Percentiles rank a stretch among this genome's conserved stretches.
phyloP scores from a whole-genome alignment of 2,113 vertebrate genomes.

The Scomber colias region DNA sequence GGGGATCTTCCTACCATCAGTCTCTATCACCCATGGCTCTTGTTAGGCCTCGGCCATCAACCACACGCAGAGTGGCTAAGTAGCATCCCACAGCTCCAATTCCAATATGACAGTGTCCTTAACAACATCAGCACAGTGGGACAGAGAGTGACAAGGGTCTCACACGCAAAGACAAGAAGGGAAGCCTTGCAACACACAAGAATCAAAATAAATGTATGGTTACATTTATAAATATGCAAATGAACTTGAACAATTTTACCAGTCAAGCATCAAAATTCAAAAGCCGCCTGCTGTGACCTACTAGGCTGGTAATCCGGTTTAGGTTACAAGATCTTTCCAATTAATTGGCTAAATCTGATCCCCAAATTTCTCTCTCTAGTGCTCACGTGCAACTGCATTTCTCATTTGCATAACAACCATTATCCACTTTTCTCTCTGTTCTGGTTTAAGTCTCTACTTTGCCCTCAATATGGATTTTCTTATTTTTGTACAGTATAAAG shows the following conservation, averaged over 20 bases:
- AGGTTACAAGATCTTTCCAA: no score
- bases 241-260: no score
- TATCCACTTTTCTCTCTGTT: not conserved
- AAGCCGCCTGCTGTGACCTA: no score
- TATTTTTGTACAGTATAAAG: not conserved
- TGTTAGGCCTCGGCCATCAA: constrained; percentile 48
- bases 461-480: not conserved
- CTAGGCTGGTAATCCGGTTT: no score
- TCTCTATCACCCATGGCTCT: constrained; percentile 53
- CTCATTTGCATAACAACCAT: not conserved
- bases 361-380: no score
- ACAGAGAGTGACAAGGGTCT: constrained; percentile 4
- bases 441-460: not conserved
- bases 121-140: constrained; percentile 18
- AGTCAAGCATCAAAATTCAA: no score
- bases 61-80: constrained; percentile 57
- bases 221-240: not conserved
- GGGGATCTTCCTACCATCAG: constrained; percentile 53
- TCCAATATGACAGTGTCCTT: constrained; percentile 46
- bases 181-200: not conserved
- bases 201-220: not conserved
- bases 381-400: not conserved
- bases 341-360: no score
- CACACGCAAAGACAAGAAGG: not conserved
- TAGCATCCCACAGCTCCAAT: constrained; percentile 53